phyloP scores from a whole-genome alignment of 2,888 invertebrate genomes.

The Caenorhabditis plicata region DNA sequence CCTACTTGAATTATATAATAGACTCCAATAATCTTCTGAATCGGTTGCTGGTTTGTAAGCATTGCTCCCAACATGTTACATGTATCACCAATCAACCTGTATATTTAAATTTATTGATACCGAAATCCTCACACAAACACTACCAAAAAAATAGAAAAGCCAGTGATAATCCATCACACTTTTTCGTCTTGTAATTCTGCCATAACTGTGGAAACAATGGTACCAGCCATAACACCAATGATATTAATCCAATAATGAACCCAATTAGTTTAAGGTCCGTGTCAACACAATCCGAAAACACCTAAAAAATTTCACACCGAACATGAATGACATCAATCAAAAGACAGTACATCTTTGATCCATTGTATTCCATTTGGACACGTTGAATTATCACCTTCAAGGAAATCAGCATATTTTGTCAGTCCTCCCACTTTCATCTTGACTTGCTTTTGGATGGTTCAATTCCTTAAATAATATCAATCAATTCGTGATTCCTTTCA shows the following conservation, averaged over 20 bases:
- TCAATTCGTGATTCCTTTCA: too few relatives aligned
- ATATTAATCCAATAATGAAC: constrained; percentile 69
- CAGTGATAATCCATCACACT: constrained; percentile 66
- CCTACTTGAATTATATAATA: constrained; percentile 64
- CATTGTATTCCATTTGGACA: constrained; percentile 51
- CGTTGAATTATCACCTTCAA: constrained; percentile 33
- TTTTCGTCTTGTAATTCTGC: constrained; percentile 64
- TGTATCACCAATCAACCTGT: constrained; percentile 66
- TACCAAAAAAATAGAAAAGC: constrained; percentile 67
- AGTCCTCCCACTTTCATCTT: constrained; percentile 50
- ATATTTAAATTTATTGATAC: constrained; percentile 5
- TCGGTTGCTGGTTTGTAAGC: constrained; percentile 66
- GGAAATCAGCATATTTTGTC: constrained; percentile 24
- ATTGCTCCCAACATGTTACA: constrained; percentile 67
- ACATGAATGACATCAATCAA: not conserved
- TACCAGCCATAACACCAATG: constrained; percentile 57
- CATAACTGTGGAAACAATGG: constrained; percentile 64
- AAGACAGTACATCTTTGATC: constrained; percentile 46
- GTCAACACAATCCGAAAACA: constrained; percentile 54
- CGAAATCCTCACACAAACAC: constrained; percentile 4
- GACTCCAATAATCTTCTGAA: constrained; percentile 64
- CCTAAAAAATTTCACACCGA: constrained; percentile 20
- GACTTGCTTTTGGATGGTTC: too few relatives aligned
- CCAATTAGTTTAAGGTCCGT: constrained; percentile 68
- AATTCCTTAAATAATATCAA: too few relatives aligned